Conservation (phyloP, 2,113 vertebrate genomes). For the Anseranas semipalmata region DNA sequence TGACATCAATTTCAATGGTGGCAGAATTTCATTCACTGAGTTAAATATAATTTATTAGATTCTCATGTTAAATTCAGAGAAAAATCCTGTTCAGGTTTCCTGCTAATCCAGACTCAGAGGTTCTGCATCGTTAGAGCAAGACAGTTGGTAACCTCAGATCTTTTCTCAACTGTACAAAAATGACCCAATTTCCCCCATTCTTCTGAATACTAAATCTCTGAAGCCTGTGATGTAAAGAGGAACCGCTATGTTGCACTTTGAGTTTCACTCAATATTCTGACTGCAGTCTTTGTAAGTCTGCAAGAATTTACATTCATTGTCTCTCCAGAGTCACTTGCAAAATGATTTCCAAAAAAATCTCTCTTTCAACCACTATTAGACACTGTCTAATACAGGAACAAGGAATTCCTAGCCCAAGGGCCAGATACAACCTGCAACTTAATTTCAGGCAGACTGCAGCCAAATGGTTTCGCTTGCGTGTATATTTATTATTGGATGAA, state of each 20-base stretch:
- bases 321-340: conserved; percentile 38
- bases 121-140: conserved; percentile 24
- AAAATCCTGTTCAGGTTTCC: conserved; percentile 48
- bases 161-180: conserved; percentile 43
- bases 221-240: conserved; percentile 45
- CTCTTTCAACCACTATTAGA: conserved; percentile 51
- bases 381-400: conserved; percentile 2
- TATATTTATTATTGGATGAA: background rate
- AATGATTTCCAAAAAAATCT: conserved; percentile 47
- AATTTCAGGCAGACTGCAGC: background rate
- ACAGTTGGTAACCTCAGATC: conserved; percentile 57
- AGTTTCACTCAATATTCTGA: conserved; percentile 57
- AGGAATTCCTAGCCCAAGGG: conserved; percentile 50
- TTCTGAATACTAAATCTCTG: conserved; percentile 54
- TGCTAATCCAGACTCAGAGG: conserved; percentile 41
- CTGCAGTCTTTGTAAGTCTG: conserved; percentile 47
- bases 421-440: conserved; percentile 3
- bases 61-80: conserved; percentile 44
- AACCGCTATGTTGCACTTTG: background rate
- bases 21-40: conserved; percentile 20
- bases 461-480: background rate
- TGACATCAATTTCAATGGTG: conserved; percentile 5
- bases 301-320: conserved; percentile 63
- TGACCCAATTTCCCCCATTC: conserved; percentile 61
- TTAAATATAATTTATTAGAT: conserved; percentile 52